phyloP scores from a whole-genome alignment of 2,888 invertebrate species.

The Nemotelus nigrinus region DNA sequence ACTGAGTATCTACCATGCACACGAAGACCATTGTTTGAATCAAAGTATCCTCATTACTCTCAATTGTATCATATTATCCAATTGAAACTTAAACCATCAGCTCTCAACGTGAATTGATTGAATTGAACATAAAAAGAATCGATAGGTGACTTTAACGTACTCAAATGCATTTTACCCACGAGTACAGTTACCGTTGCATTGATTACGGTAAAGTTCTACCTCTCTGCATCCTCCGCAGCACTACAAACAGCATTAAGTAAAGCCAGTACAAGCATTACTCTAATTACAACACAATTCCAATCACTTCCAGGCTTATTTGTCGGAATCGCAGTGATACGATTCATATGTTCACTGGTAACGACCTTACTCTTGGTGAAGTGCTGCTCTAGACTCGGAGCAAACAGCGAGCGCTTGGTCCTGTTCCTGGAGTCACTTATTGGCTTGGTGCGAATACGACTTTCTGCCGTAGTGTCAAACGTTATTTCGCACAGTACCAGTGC shows the following conservation, averaged over 20 bases:
- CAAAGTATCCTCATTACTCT: too few species aligned
- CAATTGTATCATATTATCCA: too few species aligned
- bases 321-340: slow-evolving; percentile 32
- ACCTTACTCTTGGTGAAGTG: background rate
- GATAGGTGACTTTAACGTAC: background rate
- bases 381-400: background rate
- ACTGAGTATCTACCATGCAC: too few species aligned
- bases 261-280: slow-evolving; percentile 34
- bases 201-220: background rate
- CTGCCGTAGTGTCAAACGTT: slow-evolving; percentile 35
- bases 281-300: slow-evolving; percentile 35
- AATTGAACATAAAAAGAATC: too few species aligned
- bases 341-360: slow-evolving; percentile 17
- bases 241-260: slow-evolving; percentile 29
- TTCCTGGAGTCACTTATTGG: slow-evolving; percentile 7
- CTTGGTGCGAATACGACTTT: slow-evolving; percentile 20
- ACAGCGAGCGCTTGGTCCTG: background rate
- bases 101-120: too few species aligned
- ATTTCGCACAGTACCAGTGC: slow-evolving; percentile 28
- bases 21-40: too few species aligned
- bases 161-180: background rate
- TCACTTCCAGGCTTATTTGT: slow-evolving; percentile 37
- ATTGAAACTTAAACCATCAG: too few species aligned
- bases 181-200: background rate
- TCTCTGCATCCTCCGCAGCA: background rate